Evolutionary conservation across 1,140 invertebrate species (phyloP), one percentile per base, ranked within the genome.

Genomic region (Lethocerus indicus): DNA sequence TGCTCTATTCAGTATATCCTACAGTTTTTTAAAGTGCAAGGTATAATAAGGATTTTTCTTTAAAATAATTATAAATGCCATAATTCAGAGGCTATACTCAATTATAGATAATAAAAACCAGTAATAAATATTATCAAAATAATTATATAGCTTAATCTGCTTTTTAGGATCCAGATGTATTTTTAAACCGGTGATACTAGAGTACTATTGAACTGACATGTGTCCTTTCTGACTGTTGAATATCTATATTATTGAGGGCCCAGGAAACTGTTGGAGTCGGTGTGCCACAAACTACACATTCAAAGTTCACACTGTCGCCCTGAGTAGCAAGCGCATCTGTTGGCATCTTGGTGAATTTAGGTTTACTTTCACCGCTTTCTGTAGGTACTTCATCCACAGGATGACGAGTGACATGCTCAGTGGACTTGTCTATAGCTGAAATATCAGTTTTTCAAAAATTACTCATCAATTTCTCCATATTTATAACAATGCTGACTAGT

Each of bases 231-330:
- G 61, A 65, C 39, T 66, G 58, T 0, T 60, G 56, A 13, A 88
- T 68, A 55, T 74, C 68, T 37, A 71, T 65, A 39, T 77, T 81
- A 61, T 87, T 83, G 24, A 79, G 69, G 56, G 74, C 78, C 87
- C 87, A 90, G 54, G 69, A 72, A 9, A 84, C 59, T 26, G 72
- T 70, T 3, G 85, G 77, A 39, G 67, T 70, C 1, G 85, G 84
- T 56, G 81, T 74, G 13, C 83, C 86, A 47, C 67, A 69, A 1
- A 86, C 76, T 16, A 71, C 63, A 52, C 78, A 81, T 57, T 86
- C 82, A 51, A 90, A 74, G 36, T 69, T 69, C 16, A 83, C 80
- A 57, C 72, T 65, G 48, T 85, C 78, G 1, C 81, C 81, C 58
- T 78, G 73, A 14, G 71, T 71, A 1, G 76, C 73, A 24, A 79